Evolutionary conservation across 2,797 vertebrate genomes (phyloP).

Genomic region (Momotus momota): DNA sequence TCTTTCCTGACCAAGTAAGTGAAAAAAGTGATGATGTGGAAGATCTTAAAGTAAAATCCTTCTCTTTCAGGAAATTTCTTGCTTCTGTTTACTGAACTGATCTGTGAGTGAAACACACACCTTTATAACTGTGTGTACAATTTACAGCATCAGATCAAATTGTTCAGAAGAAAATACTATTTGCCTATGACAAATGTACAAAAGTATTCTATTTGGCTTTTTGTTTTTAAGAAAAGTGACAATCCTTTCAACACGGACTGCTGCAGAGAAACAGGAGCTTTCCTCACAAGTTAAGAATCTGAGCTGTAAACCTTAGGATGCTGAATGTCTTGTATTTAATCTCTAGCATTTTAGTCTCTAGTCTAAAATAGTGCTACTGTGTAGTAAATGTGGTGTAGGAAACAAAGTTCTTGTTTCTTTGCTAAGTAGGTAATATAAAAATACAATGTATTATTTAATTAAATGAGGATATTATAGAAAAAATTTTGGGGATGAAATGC

Average conservation of each 20-base stretch:
- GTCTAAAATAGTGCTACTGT: neutral
- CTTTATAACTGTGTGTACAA: neutral
- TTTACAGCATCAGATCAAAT: neutral
- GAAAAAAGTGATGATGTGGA: neutral
- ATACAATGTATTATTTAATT: neutral
- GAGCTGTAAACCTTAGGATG: constrained; percentile 15
- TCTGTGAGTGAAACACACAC: constrained; percentile 40
- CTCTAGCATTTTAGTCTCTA: neutral
- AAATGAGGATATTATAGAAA: neutral
- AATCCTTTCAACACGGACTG: neutral
- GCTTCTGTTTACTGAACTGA: constrained; percentile 8
- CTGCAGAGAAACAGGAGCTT: neutral
- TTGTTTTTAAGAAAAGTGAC: neutral
- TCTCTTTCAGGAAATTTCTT: constrained; percentile 49
- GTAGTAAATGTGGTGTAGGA: neutral
- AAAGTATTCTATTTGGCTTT: neutral
- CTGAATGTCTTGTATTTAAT: constrained; percentile 1
- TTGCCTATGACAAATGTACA: neutral
- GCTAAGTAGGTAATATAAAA: neutral
- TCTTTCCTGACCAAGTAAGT: neutral
- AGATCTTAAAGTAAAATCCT: constrained; percentile 52
- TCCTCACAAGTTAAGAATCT: neutral
- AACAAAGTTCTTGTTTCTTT: neutral
- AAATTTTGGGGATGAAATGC: neutral
- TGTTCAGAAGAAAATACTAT: constrained; percentile 43